A percentile compares a stretch with the other conserved stretches of the same genome.
Evolutionary conservation across 2,797 vertebrate species (phyloP).

Genomic region (Galagoides demidoff): DNA sequence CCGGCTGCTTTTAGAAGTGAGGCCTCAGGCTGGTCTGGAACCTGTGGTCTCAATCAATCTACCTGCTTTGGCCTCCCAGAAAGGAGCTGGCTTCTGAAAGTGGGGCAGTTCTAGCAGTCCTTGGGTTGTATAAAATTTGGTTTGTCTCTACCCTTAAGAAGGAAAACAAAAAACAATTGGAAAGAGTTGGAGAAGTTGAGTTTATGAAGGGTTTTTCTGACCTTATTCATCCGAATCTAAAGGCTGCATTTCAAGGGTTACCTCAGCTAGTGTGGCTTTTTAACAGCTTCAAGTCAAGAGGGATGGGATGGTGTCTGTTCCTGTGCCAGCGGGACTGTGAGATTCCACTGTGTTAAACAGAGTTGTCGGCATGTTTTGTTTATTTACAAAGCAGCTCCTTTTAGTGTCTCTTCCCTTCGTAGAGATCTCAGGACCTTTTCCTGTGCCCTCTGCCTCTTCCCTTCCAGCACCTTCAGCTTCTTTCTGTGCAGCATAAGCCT

Average conservation of each 20-base stretch:
- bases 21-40: too few species aligned
- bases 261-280: neutral
- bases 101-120: neutral
- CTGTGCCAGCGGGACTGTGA: neutral
- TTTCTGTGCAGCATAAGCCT: fast-evolving
- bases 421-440: neutral
- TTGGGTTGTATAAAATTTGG: neutral
- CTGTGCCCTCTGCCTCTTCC: neutral
- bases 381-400: neutral
- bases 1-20: too few species aligned
- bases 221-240: neutral
- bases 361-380: neutral
- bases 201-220: neutral
- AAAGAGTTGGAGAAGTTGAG: neutral
- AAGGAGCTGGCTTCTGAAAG: neutral
- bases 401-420: neutral
- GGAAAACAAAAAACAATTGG: neutral
- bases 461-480: neutral
- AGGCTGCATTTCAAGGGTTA: neutral
- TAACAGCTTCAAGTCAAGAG: neutral
- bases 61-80: too few species aligned
- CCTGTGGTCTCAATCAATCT: too few species aligned
- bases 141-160: neutral
- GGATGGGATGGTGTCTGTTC: too few species aligned
- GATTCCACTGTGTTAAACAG: neutral